Conservation (phyloP, 2,113 vertebrate genomes). For the Pardalotus punctatus region DNA sequence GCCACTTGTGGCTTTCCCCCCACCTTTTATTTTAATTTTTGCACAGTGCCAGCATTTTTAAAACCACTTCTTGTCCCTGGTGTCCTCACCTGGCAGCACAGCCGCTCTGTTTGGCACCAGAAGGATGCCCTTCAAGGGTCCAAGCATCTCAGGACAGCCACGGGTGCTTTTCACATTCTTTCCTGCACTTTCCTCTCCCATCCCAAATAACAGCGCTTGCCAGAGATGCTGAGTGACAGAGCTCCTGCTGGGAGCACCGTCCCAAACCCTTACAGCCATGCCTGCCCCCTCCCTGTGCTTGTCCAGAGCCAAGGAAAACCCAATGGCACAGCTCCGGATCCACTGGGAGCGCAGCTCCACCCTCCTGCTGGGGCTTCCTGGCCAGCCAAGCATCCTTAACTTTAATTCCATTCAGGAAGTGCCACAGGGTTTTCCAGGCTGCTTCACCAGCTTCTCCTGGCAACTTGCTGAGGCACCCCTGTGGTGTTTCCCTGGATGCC, state of each 20-base stretch:
- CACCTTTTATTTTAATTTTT: rapidly evolving
- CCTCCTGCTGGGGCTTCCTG: neutral
- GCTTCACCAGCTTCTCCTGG: neutral
- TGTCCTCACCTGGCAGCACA: rapidly evolving
- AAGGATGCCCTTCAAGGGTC: rapidly evolving
- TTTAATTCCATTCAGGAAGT: neutral
- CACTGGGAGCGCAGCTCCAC: neutral
- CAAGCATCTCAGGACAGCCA: rapidly evolving
- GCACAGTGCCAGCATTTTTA: neutral
- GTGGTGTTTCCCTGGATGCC: neutral
- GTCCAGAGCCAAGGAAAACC: neutral
- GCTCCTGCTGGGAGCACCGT: neutral
- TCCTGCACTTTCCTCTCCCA: rapidly evolving
- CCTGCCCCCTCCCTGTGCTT: neutral
- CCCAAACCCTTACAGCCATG: neutral
- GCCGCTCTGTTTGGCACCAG: neutral
- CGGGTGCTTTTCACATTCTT: neutral
- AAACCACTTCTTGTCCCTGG: rapidly evolving
- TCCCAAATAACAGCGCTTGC: rapidly evolving
- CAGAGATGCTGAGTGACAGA: too few relatives aligned
- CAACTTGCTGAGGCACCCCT: neutral
- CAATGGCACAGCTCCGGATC: rapidly evolving
- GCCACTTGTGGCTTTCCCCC: neutral
- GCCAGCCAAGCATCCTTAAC: neutral
- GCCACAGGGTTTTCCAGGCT: neutral